Base-by-base conservation (phyloP, 2,113 vertebrate genomes). In the Nymphicus hollandicus region DNA sequence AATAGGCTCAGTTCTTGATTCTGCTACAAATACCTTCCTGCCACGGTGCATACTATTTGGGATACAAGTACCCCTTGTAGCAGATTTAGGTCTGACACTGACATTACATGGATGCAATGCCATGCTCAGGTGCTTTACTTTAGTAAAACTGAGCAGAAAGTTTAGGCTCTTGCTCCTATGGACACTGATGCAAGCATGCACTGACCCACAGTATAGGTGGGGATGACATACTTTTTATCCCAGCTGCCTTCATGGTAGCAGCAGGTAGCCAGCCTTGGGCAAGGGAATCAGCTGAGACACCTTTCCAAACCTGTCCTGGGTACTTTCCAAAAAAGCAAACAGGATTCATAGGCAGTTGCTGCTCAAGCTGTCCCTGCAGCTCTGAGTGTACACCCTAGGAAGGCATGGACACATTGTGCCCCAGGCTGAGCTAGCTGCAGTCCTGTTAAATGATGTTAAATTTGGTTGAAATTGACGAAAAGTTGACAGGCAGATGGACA, bases 21-120 rank as follows among this genome's bases (percentile, higher is more conserved):
- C 31, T 73, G 56, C 50, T 65, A 9, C 53, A 63, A 5, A 24
- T 29, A 3, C 1, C 19, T 69, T 47, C 44, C 18, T 52, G 60
- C 9, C 37, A 4, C 1, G 1, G 35, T 1, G 1, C 39, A 0
- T 33, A 50, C 15, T 53, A 0, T 52, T 33, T 5, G 18, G 31
- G 28, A 19, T 25, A 18, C 39, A 41, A 39, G 27, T 37, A 44
- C 0, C 1, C 31, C 31, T 53, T 46, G 52, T 3, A 9, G 33
- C 53, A 70, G 49, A 49, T 23, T 24, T 2, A 4, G 31, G 27
- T 33, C 50, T 74, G 60, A n/a, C 12, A 13, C n/a, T 35, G 66
- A 11, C 2, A 3, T 33, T 58, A 8, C 20, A 12, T 1, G 12
- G 29, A 22, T 60, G 25, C 66, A 33, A 28, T 28, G 28, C 46